phyloP scores from a whole-genome alignment of 2,797 vertebrate species.

The Acomys russatus region DNA sequence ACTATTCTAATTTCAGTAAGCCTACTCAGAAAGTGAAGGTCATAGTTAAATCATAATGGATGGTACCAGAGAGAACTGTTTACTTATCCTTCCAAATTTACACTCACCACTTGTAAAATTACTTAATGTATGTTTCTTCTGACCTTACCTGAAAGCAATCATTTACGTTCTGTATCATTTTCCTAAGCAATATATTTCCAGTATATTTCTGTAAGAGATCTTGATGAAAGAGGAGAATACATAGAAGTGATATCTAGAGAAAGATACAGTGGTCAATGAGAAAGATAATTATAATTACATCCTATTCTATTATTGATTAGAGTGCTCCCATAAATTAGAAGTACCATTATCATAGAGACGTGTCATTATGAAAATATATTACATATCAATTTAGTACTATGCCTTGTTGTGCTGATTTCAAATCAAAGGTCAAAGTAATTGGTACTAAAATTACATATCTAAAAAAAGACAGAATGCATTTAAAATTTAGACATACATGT shows the following conservation, averaged over 20 bases:
- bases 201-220: conserved; percentile 55
- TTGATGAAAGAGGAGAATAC: conserved; percentile 40
- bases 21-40: conserved; percentile 7
- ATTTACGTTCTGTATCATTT: conserved; percentile 3
- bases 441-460: not conserved
- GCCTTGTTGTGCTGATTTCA: conserved; percentile 24
- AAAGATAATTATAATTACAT: conserved; percentile 80
- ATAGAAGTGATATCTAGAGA: conserved; percentile 66
- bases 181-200: conserved; percentile 44
- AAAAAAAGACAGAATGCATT: not conserved
- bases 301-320: conserved; percentile 76
- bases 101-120: not conserved
- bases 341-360: conserved; percentile 55
- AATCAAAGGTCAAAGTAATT: conserved; percentile 49
- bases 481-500: not conserved
- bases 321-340: conserved; percentile 70
- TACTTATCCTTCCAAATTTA: not conserved
- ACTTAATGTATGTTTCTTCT: conserved; percentile 30
- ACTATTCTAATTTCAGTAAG: conserved; percentile 38
- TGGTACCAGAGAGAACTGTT: conserved; percentile 1
- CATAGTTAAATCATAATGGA: not conserved
- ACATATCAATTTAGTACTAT: not conserved
- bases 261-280: conserved; percentile 72
- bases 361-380: conserved; percentile 73
- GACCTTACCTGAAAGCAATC: conserved; percentile 50